Base-by-base conservation (phyloP, 2,888 invertebrate species). In the Philaethria dido region DNA sequence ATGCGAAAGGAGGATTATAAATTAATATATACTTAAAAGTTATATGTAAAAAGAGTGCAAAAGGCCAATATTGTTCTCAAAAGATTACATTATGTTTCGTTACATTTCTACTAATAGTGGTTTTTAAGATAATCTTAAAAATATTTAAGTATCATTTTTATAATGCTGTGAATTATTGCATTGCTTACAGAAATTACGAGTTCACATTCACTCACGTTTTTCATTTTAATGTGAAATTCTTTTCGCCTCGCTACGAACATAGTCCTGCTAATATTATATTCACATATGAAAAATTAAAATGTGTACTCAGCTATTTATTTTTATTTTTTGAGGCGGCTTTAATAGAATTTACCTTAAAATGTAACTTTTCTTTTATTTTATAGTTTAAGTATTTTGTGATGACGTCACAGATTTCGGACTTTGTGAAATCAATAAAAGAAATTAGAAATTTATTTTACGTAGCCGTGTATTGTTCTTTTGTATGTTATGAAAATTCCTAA, bases 181-280 rank as follows among this genome's bases (percentile, higher is more conserved):
- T 69, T 64, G 50, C 61, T 6, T 47, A 25, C 44, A 54, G 14
- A 29, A 68, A 67, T 47, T 67, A 64, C 57, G 48, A 55, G 22
- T 69, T 45, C 47, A 57, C 22, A 64, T 69, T 44, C 61, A 47
- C 9, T 11, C 61, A 44, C 39, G 39, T 52, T 57, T 64, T 63
- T 47, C 47, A 22, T 60, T 63, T 48, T 61, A 29, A 22, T 36
- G 61, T 29, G 50, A 52, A 14, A 50, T 29, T 52, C 22, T 29
- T 64, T 69, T 64, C 16, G 14, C 47, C 55, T 60, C 50, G 48
- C 50, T 11, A 11, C 20, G 29, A 52, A 62, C 62, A 64, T 45
- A 62, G 45, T 20, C 29, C 29, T 47, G 16, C 20, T 66, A 42
- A 59, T 62, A 52, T 62, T 47, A 50, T 36, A 62, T 62, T 52